Conservation (phyloP, 2,113 vertebrate species). For the Tenebrosternarchus preto region DNA sequence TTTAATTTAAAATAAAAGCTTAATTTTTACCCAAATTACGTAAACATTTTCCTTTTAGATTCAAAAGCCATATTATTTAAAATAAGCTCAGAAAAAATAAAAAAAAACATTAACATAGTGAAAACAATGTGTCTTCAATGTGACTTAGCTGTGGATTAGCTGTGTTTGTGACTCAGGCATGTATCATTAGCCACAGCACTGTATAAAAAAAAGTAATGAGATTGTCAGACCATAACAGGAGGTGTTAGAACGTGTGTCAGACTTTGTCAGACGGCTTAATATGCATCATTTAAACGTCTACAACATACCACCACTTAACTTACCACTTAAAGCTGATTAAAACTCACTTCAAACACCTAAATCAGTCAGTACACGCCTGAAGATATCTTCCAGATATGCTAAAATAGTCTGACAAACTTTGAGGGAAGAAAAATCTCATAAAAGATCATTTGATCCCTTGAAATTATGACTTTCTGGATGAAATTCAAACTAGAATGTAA, state of each 20-base stretch:
- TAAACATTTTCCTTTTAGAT: neutral
- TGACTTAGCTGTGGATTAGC: neutral
- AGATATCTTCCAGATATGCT: too few species aligned
- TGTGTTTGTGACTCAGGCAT: constrained; percentile 9
- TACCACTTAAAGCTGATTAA: constrained; percentile 26
- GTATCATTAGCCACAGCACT: constrained; percentile 4
- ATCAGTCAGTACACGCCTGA: constrained; percentile 11
- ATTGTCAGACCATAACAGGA: neutral
- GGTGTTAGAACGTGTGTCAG: neutral
- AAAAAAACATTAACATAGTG: neutral
- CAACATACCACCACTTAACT: constrained; percentile 24
- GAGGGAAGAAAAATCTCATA: too few species aligned
- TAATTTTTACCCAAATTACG: too few species aligned
- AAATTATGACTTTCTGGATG: too few species aligned
- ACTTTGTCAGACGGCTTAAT: constrained; percentile 44
- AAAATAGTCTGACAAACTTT: too few species aligned
- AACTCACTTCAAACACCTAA: constrained; percentile 1
- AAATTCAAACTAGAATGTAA: neutral
- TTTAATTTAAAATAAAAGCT: too few species aligned
- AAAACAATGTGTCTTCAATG: neutral
- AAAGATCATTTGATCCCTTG: too few species aligned
- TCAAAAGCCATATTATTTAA: neutral
- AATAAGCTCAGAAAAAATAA: neutral
- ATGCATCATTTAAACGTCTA: neutral
- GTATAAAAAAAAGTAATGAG: constrained; percentile 22